Base-by-base conservation (phyloP, 2,113 vertebrate species). In the Neogale vison region DNA sequence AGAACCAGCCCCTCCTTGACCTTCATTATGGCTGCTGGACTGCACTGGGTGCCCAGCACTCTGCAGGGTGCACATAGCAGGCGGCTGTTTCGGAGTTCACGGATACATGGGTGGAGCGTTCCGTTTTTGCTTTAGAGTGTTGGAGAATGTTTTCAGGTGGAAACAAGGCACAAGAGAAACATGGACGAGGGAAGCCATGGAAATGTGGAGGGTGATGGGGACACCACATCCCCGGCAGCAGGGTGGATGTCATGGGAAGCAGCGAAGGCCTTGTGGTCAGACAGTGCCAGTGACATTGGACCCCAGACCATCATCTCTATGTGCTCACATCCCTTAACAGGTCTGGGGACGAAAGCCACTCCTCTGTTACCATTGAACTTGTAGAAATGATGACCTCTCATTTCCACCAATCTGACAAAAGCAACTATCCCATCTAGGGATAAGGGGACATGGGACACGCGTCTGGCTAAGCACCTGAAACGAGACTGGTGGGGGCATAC, bases 271-370 rank as follows among this genome's bases (percentile, higher is more conserved):
- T 13, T 0, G 0, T 36, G 18, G 23, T 42, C 17, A 55, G 29
- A 69, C 0, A 0, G 63, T 7, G 23, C 42, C 52, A 23, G 11
- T 55, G 10, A n/a, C 0, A 1, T 29, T 26, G 2, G 36, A 74
- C 39, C 12, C 45, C 36, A 65, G 45, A 20, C 31, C 55, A 36
- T 36, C 50, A 3, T 15, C 47, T 76, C 8, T 24, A 45, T 10
- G 11, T 36, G 10, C 9, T 63, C 12, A 7, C 3, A 6, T 81
- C 34, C 36, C 10, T 67, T 47, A 72, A 59, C 9, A 45, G 29
- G 59, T 14, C 2, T 52, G 88, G 24, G 34, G 24, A 86, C 63
- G 45, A 59, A 67, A 36, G 2, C 36, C 4, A 1, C 34, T 83
- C 4, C n/a, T 7, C 36, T 77, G 36, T 63, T 42, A 9, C 1